phyloP scores from a whole-genome alignment of 2,888 invertebrate genomes.

The Eristalinus sepulchralis region DNA sequence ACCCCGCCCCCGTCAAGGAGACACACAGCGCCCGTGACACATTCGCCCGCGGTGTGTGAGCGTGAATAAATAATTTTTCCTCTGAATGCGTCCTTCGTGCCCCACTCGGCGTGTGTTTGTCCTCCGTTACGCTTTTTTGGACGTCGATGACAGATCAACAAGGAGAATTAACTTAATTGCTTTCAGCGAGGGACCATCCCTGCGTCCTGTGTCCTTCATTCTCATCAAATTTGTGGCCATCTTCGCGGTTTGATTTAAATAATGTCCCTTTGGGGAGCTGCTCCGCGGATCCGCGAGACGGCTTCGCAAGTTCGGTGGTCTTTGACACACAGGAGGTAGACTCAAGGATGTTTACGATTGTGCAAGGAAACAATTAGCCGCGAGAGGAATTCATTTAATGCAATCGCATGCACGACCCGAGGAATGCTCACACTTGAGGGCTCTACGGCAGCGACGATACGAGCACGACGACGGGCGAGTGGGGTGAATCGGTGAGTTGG shows the following conservation, averaged over 20 bases:
- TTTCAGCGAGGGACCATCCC: constrained; percentile 6
- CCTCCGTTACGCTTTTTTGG: constrained; percentile 5
- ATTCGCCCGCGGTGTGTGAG: constrained; percentile 15
- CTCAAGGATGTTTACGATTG: not conserved
- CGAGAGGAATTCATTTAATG: constrained; percentile 27
- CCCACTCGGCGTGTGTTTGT: not conserved
- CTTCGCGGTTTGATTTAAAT: not conserved
- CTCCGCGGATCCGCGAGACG: not conserved
- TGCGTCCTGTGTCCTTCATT: not conserved
- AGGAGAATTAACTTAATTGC: constrained; percentile 47
- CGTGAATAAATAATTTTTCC: constrained; percentile 45
- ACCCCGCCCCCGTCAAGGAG: not conserved
- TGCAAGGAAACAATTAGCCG: constrained; percentile 49
- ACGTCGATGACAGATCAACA: constrained; percentile 30
- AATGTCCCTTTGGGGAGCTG: not conserved
- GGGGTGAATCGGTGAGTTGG: not conserved
- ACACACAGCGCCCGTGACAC: constrained; percentile 6
- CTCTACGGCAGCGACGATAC: not conserved
- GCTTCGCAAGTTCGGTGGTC: not conserved
- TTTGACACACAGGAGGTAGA: not conserved
- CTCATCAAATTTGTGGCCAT: constrained; percentile 34
- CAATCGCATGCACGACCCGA: constrained; percentile 50
- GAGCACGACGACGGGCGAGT: not conserved
- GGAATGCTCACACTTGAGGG: constrained; percentile 62
- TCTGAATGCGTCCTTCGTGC: not conserved